phyloP scores from a whole-genome alignment of 2,888 invertebrate species.

The Cremastinae sp. region DNA sequence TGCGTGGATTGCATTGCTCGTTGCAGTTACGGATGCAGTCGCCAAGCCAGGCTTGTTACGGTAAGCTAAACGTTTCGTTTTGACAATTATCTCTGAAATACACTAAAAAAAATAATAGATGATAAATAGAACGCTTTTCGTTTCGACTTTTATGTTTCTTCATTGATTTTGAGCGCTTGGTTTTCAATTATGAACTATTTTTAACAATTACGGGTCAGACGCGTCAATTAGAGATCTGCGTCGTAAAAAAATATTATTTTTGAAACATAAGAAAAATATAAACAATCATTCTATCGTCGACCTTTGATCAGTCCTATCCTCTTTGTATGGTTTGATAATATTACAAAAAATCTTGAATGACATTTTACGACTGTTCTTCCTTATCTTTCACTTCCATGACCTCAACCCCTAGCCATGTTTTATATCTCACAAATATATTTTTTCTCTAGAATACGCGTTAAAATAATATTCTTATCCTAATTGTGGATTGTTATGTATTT shows the following conservation, averaged over 20 bases:
- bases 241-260: conserved; percentile 23
- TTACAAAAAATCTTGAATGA: background rate
- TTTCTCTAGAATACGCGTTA: background rate
- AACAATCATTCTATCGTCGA: background rate
- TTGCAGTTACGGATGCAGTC: conserved; percentile 60
- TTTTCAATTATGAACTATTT: background rate
- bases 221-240: conserved; percentile 9
- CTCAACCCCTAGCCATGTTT: conserved; percentile 9
- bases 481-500: too few species aligned
- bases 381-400: conserved; percentile 16
- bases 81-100: conserved; percentile 5
- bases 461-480: background rate
- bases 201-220: background rate
- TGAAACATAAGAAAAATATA: conserved; percentile 8
- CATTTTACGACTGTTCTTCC: background rate
- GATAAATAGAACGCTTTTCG: too few species aligned
- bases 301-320: conserved; percentile 25
- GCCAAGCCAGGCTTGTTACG: conserved; percentile 59
- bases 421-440: background rate
- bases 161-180: too few species aligned
- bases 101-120: too few species aligned
- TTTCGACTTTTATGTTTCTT: too few species aligned
- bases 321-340: conserved; percentile 4
- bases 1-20: conserved; percentile 61
- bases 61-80: conserved; percentile 56